A percentile compares a stretch with the other conserved stretches of the same genome.
These are phyloP conservation scores for Bruchidius siliquastri DNA, from an alignment of 2,888 invertebrate genomes.

Conservation along the genomic window DNA sequence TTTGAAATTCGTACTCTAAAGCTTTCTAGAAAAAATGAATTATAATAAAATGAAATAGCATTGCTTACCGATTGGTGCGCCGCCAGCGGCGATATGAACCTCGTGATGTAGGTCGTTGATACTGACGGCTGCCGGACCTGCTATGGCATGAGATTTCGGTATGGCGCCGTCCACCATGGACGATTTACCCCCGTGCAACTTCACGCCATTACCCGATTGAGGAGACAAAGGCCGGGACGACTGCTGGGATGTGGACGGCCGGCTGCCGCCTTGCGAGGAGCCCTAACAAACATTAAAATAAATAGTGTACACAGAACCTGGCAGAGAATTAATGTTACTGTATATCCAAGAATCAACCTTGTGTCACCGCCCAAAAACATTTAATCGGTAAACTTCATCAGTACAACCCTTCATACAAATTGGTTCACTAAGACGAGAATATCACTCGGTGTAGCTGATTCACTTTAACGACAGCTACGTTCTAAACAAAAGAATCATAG, in stretches of 20 bases:
- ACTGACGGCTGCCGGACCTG: background rate
- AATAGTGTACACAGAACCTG: background rate
- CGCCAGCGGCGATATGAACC: conserved; percentile 28
- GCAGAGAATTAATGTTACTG: no score
- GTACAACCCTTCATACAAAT: no score
- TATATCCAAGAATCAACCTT: no score
- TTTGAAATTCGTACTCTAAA: no score
- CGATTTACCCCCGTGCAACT: conserved; percentile 14
- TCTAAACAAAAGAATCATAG: no score
- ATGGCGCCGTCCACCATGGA: conserved; percentile 26
- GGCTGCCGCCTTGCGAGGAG: conserved; percentile 18
- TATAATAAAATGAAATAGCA: no score
- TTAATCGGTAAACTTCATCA: no score
- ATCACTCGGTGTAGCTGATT: no score
- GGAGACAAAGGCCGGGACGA: conserved; percentile 18
- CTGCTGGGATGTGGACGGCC: conserved; percentile 22
- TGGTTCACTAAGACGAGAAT: no score
- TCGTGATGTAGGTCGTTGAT: conserved; percentile 18
- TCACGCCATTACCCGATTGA: conserved; percentile 13
- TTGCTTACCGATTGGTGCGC: conserved; percentile 29
- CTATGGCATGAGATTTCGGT: conserved; percentile 13
- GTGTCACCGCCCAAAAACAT: no score
- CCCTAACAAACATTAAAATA: conserved; percentile 6
- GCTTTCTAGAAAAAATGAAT: no score
- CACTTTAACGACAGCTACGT: no score